Evolutionary conservation across 1,140 invertebrate genomes (phyloP).

Genomic region (Calosoma granatense): DNA sequence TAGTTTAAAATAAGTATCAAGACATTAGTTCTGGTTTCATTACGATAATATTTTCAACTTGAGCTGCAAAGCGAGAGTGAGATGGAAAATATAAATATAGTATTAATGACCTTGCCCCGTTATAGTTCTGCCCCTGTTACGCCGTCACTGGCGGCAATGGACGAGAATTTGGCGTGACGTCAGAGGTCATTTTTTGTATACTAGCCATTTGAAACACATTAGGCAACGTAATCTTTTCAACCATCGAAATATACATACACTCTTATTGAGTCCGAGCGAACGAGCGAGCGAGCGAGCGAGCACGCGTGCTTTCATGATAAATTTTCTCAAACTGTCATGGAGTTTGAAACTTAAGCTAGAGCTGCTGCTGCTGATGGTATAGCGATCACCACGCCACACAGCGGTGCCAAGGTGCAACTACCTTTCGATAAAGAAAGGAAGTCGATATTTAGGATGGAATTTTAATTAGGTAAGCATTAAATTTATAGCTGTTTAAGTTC

Average conservation of each 20-base stretch:
- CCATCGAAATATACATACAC: no score
- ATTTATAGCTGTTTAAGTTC: slow-evolving; percentile 1
- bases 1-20: no score
- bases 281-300: neutral
- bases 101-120: slow-evolving; percentile 19
- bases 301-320: no score
- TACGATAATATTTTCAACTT: no score
- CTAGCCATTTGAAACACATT: slow-evolving; percentile 5
- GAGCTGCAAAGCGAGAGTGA: no score
- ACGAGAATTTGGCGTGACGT: slow-evolving; percentile 8
- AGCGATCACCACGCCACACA: no score
- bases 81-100: slow-evolving; percentile 18
- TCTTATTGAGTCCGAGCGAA: neutral
- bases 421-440: neutral
- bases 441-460: slow-evolving; percentile 6
- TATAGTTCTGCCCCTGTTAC: slow-evolving; percentile 16
- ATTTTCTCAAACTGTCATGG: no score
- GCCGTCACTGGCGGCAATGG: slow-evolving; percentile 10
- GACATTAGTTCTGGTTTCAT: no score
- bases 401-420: neutral
- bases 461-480: neutral
- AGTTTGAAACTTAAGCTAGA: no score
- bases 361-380: no score
- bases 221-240: no score
- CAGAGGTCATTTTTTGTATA: slow-evolving; percentile 6